Base-by-base conservation (phyloP, 2,113 vertebrate genomes). In the Ammodramus savannarum region DNA sequence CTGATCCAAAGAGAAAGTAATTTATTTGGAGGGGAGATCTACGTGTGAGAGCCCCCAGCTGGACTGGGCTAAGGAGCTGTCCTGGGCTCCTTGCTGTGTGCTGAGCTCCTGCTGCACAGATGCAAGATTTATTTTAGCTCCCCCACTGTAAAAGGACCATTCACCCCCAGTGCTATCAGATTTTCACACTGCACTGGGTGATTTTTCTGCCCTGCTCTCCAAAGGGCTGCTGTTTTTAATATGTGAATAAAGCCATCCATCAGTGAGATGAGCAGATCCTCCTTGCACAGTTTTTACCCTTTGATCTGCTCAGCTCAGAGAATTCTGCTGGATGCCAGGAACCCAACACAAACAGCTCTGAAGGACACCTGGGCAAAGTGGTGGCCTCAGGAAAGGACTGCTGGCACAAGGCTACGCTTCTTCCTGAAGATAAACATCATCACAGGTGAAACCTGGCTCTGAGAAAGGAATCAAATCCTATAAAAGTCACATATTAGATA, bases 41-140 rank as follows among this genome's bases (percentile, higher is more conserved):
- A 36, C 0, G 1, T 61, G 48, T 57, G 57, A 51, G 43, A 93
- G 63, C 27, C 38, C 3, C 1, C 59, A 41, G 63, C 38, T 11
- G 55, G 69, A 32, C 2, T 13, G 55, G 77, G 46, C 76, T n/a
- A 11, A 87, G 52, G 23, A 57, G 63, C 69, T 82, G 69, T 72
- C 49, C 81, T 68, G 69, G 52, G 66, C 32, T 89, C 85, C 84
- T 86, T 32, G 41, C 46, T 63, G 69, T 58, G 7, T n/a, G 51
- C 5, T 9, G 55, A 71, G 68, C 13, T 92, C 85, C 93, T 72
- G 48, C 87, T 87, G 77, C 77, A 55, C 80, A 81, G 93, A 89
- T 96, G 93, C 41, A 82, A 73, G 84, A 39, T 95, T 94, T 87
- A 48, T 94, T 93, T 89, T 16, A 48, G 65, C 32, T 75, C 52